Percentiles rank a stretch among this genome's conserved stretches.
These are phyloP conservation scores for Ornithoptera alexandrae DNA, from an alignment of 2,888 invertebrate species.

Conservation along the genomic window DNA sequence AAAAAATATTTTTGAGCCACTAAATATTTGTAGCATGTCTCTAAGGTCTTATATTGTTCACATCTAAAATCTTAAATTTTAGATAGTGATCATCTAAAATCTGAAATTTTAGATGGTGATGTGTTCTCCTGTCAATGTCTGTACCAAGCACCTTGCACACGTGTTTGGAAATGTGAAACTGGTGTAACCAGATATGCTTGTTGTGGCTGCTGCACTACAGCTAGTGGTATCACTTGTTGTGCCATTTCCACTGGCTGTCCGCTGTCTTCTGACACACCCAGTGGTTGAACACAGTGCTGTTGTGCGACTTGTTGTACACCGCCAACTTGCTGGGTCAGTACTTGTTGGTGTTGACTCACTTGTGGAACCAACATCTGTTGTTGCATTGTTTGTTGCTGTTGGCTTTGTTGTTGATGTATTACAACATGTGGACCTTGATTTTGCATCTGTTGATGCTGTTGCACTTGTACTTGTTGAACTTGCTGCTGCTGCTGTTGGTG, in stretches of 20 bases:
- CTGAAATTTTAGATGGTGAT: slow-evolving; percentile 34
- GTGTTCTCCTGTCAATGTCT: slow-evolving; percentile 64
- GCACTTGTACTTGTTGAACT: slow-evolving; percentile 67
- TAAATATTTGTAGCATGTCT: slow-evolving; percentile 32
- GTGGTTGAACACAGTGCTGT: slow-evolving; percentile 73
- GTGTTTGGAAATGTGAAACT: slow-evolving; percentile 82
- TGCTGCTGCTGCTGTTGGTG: slow-evolving; percentile 69
- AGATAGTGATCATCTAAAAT: slow-evolving; percentile 34
- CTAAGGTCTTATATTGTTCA: slow-evolving; percentile 34
- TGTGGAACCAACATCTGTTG: slow-evolving; percentile 76
- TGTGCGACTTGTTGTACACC: slow-evolving; percentile 69
- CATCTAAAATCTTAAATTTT: slow-evolving; percentile 33
- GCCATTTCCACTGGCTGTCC: slow-evolving; percentile 81
- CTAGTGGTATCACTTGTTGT: slow-evolving; percentile 83
- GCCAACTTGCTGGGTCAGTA: slow-evolving; percentile 66
- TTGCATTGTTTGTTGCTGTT: slow-evolving; percentile 63
- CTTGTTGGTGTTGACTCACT: slow-evolving; percentile 76
- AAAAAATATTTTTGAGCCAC: slow-evolving; percentile 42
- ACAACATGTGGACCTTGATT: slow-evolving; percentile 58
- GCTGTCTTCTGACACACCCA: slow-evolving; percentile 72
- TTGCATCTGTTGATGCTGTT: slow-evolving; percentile 59
- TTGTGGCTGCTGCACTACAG: slow-evolving; percentile 82
- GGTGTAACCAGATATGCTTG: slow-evolving; percentile 84
- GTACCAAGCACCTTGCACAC: slow-evolving; percentile 81
- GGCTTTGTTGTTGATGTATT: slow-evolving; percentile 63